A percentile compares a stretch with the other conserved stretches of the same genome.
Evolutionary conservation across 2,888 invertebrate genomes (phyloP).

Genomic region (Standfussiana lucernea): DNA sequence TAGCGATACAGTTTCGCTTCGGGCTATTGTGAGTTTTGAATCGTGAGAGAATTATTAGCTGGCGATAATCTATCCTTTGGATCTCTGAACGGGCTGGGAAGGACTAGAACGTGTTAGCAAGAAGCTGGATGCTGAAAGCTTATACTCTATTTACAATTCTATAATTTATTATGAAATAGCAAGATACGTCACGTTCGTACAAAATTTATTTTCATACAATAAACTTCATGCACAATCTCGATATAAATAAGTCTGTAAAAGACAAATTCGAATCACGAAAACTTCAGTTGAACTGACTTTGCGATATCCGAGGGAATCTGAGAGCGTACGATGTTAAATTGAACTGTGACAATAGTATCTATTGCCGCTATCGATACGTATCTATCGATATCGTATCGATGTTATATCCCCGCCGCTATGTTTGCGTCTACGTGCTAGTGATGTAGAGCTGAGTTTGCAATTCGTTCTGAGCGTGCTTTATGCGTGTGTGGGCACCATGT

Average conservation of each 20-base stretch:
- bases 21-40: conserved; percentile 80
- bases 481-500: conserved; percentile 73
- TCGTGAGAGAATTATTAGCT: conserved; percentile 72
- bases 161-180: conserved; percentile 16
- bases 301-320: conserved; percentile 66
- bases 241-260: conserved; percentile 55
- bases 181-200: conserved; percentile 17
- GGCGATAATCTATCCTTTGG: conserved; percentile 58
- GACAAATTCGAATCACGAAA: conserved; percentile 65
- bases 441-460: conserved; percentile 81
- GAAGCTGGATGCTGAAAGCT: conserved; percentile 44
- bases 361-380: conserved; percentile 68
- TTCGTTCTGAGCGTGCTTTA: conserved; percentile 79
- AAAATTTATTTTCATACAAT: conserved; percentile 48
- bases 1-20: conserved; percentile 81
- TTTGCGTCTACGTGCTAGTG: conserved; percentile 78
- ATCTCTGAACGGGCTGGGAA: conserved; percentile 62
- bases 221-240: conserved; percentile 48
- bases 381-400: conserved; percentile 72
- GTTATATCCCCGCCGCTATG: conserved; percentile 75
- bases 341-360: conserved; percentile 75
- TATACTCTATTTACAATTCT: conserved; percentile 22
- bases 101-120: conserved; percentile 54
- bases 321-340: conserved; percentile 74
- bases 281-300: conserved; percentile 58